Base-by-base conservation (phyloP, 2,888 invertebrate genomes). In the Mythimna pallens region DNA sequence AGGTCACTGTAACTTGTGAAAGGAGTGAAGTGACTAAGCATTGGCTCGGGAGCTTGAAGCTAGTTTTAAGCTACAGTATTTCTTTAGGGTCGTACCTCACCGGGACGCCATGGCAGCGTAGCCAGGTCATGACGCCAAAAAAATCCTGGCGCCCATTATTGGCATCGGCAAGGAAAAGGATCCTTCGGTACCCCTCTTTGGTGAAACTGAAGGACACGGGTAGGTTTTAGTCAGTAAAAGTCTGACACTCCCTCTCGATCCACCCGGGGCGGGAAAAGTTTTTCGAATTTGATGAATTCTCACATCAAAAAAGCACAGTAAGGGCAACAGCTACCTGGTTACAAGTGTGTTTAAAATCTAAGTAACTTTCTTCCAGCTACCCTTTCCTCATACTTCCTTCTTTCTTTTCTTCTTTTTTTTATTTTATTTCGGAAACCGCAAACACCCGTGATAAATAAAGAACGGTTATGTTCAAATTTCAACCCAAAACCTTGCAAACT, bases 1-100 rank as follows among this genome's bases (percentile, higher is more conserved):
- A 81, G 82, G 34, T 78, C 78, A 52, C 8, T 78, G 68, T 81
- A 57, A 62, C 78, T 65, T 75, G 17, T 40, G 30, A 25, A 30
- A n/a, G 20, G 30, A 47, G 20, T 54, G 4, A 9, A 17, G 22
- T 76, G 30, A 79, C 62, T 22, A 12, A 20, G 50, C 43, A 22
- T 30, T 34, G 9, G 12, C 52, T 30, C 17, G 30, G 65, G 58
- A 43, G 0, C 10, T 61, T 59, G 17, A 50, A 43, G 14, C 14
- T 22, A 14, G 14, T 40, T 58, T 4, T 22, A 22, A 20, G 17
- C 20, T 58, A 20, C 25, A 20, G 57, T 58, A 25, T 30, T 10
- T 58, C 30, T 34, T 34, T 58, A 30, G 14, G 17, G 30, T 8
- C 17, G 43, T 43, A 43, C 43, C 43, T 43, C 43, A 14, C 14